Evolutionary conservation across 2,888 invertebrate genomes (phyloP).

Genomic region (Ochropleura leucogaster): DNA sequence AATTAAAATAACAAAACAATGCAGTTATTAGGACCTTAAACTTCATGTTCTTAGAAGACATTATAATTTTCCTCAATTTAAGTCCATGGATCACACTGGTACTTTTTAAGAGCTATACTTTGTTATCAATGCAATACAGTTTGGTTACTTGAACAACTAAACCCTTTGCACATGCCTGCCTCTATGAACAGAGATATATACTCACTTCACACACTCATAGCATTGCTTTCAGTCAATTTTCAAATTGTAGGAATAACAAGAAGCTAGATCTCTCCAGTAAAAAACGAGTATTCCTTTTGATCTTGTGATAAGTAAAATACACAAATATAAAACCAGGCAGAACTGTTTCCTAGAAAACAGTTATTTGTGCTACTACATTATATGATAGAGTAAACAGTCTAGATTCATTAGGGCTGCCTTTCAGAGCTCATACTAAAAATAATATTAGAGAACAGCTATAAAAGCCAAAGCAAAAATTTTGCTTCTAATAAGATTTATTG

Average conservation of each 20-base stretch:
- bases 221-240: neutral
- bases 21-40: neutral
- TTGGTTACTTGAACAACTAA: neutral
- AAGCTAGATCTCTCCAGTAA: neutral
- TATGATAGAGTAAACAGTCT: constrained; percentile 13
- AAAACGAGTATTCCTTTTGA: constrained; percentile 27
- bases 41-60: neutral
- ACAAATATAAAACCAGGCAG: neutral
- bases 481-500: neutral
- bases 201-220: neutral
- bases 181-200: constrained; percentile 1
- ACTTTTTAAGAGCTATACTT: neutral
- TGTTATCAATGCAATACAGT: neutral
- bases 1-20: neutral
- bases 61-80: neutral
- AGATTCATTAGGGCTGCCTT: neutral
- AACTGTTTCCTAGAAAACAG: constrained; percentile 13
- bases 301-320: constrained; percentile 21
- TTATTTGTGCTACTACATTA: constrained; percentile 4
- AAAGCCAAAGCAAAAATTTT: neutral
- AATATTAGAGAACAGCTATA: neutral
- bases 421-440: neutral
- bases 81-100: neutral
- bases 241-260: too few relatives aligned
- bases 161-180: neutral